Evolutionary conservation across 2,797 vertebrate genomes (phyloP).

Genomic region (Fratercula arctica): DNA sequence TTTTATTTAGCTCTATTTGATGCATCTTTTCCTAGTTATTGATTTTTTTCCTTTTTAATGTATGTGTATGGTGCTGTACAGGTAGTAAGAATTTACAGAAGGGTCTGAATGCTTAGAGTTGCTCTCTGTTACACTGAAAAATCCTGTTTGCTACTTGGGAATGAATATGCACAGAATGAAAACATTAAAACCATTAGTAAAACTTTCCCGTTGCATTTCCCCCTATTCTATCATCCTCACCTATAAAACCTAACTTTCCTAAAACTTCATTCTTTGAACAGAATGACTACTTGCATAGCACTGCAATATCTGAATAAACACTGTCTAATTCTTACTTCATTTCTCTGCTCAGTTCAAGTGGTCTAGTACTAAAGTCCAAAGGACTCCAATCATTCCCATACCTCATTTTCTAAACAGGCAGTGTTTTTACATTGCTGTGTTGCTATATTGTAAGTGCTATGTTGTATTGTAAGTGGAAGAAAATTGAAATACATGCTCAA

Average conservation of each 20-base stretch:
- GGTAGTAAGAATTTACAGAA: not conserved
- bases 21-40: not conserved
- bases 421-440: not conserved
- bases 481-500: constrained; percentile 46
- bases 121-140: not conserved
- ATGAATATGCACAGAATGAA: not conserved
- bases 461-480: not conserved
- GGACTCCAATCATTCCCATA: not conserved
- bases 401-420: constrained; percentile 5
- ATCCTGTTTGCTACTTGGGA: not conserved
- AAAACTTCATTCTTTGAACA: not conserved
- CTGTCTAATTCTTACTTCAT: not conserved
- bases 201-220: not conserved
- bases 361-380: not conserved
- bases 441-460: not conserved
- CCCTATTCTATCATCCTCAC: not conserved
- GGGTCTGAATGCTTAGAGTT: not conserved
- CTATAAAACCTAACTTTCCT: not conserved
- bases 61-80: not conserved
- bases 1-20: not conserved
- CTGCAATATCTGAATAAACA: not conserved
- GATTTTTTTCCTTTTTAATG: not conserved
- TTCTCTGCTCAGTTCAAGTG: not conserved
- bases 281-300: not conserved
- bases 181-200: not conserved